Conservation (phyloP, 2,888 invertebrate species). For the Lasiommata megera region DNA sequence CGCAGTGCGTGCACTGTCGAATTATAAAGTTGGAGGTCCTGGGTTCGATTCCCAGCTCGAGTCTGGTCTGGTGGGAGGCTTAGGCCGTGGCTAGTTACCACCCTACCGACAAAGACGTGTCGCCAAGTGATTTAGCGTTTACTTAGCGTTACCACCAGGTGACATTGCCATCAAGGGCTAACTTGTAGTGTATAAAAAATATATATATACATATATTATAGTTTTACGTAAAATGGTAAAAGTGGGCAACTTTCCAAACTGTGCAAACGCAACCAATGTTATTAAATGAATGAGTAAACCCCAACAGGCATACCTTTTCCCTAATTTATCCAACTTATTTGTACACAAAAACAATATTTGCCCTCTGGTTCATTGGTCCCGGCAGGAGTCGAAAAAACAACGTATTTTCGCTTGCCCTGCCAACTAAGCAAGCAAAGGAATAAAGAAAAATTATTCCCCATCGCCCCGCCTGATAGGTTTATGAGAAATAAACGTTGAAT, state of each 20-base stretch:
- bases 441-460: conserved; percentile 32
- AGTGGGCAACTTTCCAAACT: not conserved
- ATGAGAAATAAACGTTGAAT: conserved; percentile 21
- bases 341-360: conserved; percentile 29
- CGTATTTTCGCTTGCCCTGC: conserved; percentile 28
- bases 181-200: too few species aligned
- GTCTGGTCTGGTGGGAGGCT: too few species aligned
- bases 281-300: conserved; percentile 21
- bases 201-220: too few species aligned
- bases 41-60: too few species aligned
- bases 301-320: conserved; percentile 23
- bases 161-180: too few species aligned
- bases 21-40: too few species aligned
- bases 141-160: too few species aligned
- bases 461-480: conserved; percentile 25
- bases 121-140: too few species aligned
- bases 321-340: conserved; percentile 27
- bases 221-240: not conserved
- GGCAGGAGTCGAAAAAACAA: conserved; percentile 28
- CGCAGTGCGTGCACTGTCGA: too few species aligned
- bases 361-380: conserved; percentile 26
- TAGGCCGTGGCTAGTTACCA: too few species aligned
- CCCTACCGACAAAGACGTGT: too few species aligned
- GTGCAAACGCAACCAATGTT: conserved; percentile 10
- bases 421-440: conserved; percentile 21